These are phyloP conservation scores for Gallinago nigripennis DNA, from an alignment of 2,797 vertebrate species.

Conservation along the genomic window DNA sequence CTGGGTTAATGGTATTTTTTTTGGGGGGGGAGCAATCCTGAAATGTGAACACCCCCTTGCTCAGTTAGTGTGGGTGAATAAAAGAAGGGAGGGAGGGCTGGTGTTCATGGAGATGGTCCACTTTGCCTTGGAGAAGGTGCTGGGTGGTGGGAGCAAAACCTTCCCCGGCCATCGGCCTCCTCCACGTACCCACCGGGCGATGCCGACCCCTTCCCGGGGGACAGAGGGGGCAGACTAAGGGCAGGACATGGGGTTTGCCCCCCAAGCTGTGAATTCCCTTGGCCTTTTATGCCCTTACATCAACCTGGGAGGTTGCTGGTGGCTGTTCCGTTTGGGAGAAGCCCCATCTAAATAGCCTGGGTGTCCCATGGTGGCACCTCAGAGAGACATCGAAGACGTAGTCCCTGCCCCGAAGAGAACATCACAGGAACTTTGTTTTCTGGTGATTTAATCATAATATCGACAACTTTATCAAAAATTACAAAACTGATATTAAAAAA, in stretches of 20 bases:
- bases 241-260: fast-evolving
- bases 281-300: background rate
- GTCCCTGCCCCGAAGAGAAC: constrained; percentile 72
- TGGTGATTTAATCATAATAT: constrained; percentile 76
- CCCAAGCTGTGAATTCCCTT: background rate
- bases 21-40: too few species aligned
- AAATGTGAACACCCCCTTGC: fast-evolving
- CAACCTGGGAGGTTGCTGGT: background rate
- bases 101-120: fast-evolving
- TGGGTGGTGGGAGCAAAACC: background rate
- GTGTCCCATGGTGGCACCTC: constrained; percentile 2
- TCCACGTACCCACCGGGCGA: background rate
- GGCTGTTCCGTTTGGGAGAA: background rate
- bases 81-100: background rate
- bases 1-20: fast-evolving
- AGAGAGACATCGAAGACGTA: background rate
- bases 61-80: background rate
- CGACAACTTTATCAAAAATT: constrained; percentile 77
- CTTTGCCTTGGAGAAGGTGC: background rate
- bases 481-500: constrained; percentile 76
- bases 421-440: constrained; percentile 73
- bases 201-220: background rate
- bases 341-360: background rate
- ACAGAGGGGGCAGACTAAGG: background rate
- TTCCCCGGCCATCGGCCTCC: background rate